A percentile compares a stretch with the other conserved stretches of the same genome.
These are phyloP conservation scores for Eurytoma californica DNA, from an alignment of 2,888 invertebrate genomes.

Conservation along the genomic window DNA sequence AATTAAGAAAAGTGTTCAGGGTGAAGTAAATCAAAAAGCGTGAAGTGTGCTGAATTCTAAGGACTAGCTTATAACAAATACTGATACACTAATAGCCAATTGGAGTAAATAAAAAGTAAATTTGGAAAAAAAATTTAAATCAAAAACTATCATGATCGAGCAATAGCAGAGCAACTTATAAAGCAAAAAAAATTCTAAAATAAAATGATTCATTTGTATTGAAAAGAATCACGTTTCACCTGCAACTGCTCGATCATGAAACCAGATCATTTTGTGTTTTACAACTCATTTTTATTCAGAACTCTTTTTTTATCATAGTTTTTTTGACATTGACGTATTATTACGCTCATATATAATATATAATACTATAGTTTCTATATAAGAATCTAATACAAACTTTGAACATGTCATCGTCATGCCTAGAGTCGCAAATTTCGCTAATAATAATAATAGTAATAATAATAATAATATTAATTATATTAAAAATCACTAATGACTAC, in stretches of 20 bases:
- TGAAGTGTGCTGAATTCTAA: not conserved
- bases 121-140: conserved; percentile 60
- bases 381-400: conserved; percentile 56
- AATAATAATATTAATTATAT: conserved; percentile 49
- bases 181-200: conserved; percentile 7
- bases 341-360: conserved; percentile 57
- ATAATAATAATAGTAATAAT: conserved; percentile 45
- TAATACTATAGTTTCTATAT: conserved; percentile 55
- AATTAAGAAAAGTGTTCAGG: too few relatives aligned
- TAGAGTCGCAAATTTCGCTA: conserved; percentile 52
- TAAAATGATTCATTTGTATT: not conserved
- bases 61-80: not conserved
- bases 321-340: conserved; percentile 55
- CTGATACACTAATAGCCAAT: conserved; percentile 37
- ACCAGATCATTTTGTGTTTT: conserved; percentile 65
- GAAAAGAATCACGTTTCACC: conserved; percentile 14
- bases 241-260: conserved; percentile 67
- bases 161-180: conserved; percentile 61
- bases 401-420: conserved; percentile 49
- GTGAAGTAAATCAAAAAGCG: too few relatives aligned
- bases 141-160: conserved; percentile 68
- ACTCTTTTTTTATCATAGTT: conserved; percentile 58
- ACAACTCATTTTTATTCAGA: conserved; percentile 63
- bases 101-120: conserved; percentile 38
- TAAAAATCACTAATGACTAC: conserved; percentile 50